Base-by-base conservation (phyloP, 1,140 invertebrate genomes). In the Notospermus geniculatus region DNA sequence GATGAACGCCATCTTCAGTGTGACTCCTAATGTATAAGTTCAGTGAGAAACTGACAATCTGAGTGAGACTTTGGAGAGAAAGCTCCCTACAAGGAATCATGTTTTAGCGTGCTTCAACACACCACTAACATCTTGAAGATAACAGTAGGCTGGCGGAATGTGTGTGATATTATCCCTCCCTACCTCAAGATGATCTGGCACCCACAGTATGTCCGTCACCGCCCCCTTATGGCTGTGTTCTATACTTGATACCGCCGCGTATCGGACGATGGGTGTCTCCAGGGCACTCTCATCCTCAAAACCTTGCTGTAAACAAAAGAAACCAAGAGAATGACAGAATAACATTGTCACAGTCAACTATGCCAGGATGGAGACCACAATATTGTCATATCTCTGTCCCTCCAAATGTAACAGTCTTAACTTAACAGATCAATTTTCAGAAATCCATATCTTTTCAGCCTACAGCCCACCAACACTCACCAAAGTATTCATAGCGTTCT, bases 121-220 rank as follows among this genome's bases (percentile, higher is more conserved):
- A 36, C 4, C 32, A 36, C 4, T 36, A 36, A 36, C 5, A 4
- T 36, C 32, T 36, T 36, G 32, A 36, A 36, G 32, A 36, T 7
- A 15, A 36, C 4, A 36, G 32, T 15, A 36, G 4, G n/a, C n/a
- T n/a, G n/a, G n/a, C n/a, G n/a, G n/a, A n/a, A n/a, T n/a, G 39
- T 43, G 39, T 55, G 30, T 56, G 13, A 15, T 19, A 46, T 9
- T 7, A 7, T n/a, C n/a, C 22, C 36, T 54, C 22, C 60, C 28
- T 70, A 82, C 79, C 71, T 82, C 78, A 68, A 83, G 66, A 68
- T 82, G 76, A 62, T 77, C 73, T 32, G 82, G 82, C 2, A 83
- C 39, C 82, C 82, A 83, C 25, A 69, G 66, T 28, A 83, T 62
- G 66, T 82, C 76, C 52, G 79, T 80, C 9, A 83, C 76, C 22